A percentile compares a stretch with the other conserved stretches of the same genome.
Conservation (phyloP, 2,888 invertebrate species). For the Torymus auratus region DNA sequence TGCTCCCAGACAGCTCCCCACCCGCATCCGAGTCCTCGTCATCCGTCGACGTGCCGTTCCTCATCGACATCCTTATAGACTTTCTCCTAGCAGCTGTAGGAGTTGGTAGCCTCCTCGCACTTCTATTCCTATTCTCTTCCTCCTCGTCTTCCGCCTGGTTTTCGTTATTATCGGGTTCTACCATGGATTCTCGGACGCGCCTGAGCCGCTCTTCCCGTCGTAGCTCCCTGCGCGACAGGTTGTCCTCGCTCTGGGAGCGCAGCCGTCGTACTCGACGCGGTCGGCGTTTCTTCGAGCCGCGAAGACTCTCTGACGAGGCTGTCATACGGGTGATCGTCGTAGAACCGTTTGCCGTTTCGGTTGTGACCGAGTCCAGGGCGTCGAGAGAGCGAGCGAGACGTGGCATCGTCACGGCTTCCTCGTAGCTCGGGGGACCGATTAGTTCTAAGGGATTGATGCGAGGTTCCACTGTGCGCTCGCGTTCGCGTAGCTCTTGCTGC, state of each 20-base stretch:
- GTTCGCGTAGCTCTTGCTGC: conserved; percentile 63
- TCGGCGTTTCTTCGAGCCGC: conserved; percentile 64
- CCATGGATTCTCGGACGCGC: conserved; percentile 6
- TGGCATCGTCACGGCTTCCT: conserved; percentile 87
- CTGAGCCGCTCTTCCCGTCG: conserved; percentile 66
- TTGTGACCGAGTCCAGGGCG: conserved; percentile 66
- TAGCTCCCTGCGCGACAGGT: conserved; percentile 67
- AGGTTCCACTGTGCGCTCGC: conserved; percentile 77
- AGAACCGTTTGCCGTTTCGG: conserved; percentile 48
- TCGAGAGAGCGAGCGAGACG: conserved; percentile 78
- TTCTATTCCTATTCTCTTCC: conserved; percentile 50
- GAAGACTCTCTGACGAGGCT: conserved; percentile 71
- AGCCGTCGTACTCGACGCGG: conserved; percentile 62
- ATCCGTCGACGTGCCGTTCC: conserved; percentile 74
- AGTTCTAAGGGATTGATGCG: conserved; percentile 79
- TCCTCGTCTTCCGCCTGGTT: conserved; percentile 4
- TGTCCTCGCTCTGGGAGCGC: conserved; percentile 69
- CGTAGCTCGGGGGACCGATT: conserved; percentile 85
- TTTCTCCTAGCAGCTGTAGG: conserved; percentile 73
- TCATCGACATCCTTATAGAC: conserved; percentile 72
- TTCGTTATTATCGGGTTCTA: not conserved
- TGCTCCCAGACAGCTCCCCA: not conserved
- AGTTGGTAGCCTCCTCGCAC: conserved; percentile 65
- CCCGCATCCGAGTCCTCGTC: conserved; percentile 76
- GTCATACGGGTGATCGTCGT: conserved; percentile 67